Evolutionary conservation across 2,888 invertebrate genomes (phyloP), one percentile per base, ranked within the genome.

Genomic region (Junonia oenone): DNA sequence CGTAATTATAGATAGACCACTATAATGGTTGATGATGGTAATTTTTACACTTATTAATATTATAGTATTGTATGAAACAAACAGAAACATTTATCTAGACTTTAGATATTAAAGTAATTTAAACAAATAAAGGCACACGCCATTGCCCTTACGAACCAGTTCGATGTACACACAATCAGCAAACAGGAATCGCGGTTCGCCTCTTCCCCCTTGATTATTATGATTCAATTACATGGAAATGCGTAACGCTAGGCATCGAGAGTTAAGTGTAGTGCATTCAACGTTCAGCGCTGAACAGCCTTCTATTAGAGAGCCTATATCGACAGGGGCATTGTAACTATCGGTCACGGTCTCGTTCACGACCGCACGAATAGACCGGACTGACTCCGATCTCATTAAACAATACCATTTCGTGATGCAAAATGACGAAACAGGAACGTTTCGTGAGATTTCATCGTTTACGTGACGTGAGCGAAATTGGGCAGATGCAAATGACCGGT

Each of bases 341-440:
- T 85, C 78, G 65, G 82, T 78, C 77, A 80, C 78, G 83, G 83
- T 73, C 75, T 69, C 75, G 63, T 73, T 78, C 76, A 74, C 73
- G 74, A 75, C 65, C 75, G 76, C 59, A 63, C 51, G 61, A 61
- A 33, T 38, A 29, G 53, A 38, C 55, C 47, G 38, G 43, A 55
- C 52, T 50, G 46, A 59, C 63, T 63, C 65, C 67, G 68, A 69
- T 68, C 15, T 46, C 55, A 55, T 40, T 58, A 56, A 59, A 48
- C 47, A 59, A 73, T 68, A 13, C 6, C 6, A 73, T 75, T 78
- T 77, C 79, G 83, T 81, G 78, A 76, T 76, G 70, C 68, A 68
- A 74, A 73, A 72, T 81, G 69, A 75, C 73, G 77, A 77, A 81
- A 81, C 68, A 61, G 71, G 73, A 69, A 73, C 72, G 64, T 72